Base-by-base conservation (phyloP, 2,113 vertebrate genomes). In the Lepidothrix coronata region DNA sequence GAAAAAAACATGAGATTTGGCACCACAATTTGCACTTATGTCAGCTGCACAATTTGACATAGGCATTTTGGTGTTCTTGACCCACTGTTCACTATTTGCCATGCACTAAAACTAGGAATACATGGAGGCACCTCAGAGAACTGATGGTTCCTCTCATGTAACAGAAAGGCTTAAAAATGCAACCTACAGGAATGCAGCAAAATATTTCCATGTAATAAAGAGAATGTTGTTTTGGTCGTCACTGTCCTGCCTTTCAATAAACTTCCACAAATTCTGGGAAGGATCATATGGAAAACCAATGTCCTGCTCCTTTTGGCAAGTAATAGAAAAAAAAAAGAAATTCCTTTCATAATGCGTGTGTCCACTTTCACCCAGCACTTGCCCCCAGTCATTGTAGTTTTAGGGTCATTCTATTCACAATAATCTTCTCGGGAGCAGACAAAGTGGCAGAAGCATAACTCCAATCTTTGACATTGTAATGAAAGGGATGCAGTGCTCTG, bases 401-500 rank as follows among this genome's bases (percentile, higher is more conserved):
- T 55, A 28, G 9, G 19, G 8, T 37, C 71, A 61, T 55, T 91
- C 22, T 85, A 1, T 15, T 82, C 62, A 44, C 11, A 6, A 25
- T 28, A 15, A 17, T 35, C 10, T 79, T 85, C 18, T 68, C 27
- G 31, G 67, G 61, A 88, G 35, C 21, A 62, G 55, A 33, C 0
- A 0, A 62, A 44, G 39, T 30, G 51, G 3, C 14, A 33, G n/a
- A 65, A 59, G 39, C 0, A 0, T 8, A 41, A 11, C 37, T 77
- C 8, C 27, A 51, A 1, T 33, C 58, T 86, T 28, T 59, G 37
- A 33, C 5, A 25, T n/a, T n/a, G 13, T 41, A 58, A 35, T 7
- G 48, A n/a, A 74, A 70, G 28, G 46, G 17, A 17, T 30, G 20
- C 22, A 52, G 28, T 24, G 33, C 6, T 7, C 11, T 65, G 43